Evolutionary conservation across 2,888 invertebrate species (phyloP), one percentile per base, ranked within the genome.

Genomic region (Drosophila robusta): DNA sequence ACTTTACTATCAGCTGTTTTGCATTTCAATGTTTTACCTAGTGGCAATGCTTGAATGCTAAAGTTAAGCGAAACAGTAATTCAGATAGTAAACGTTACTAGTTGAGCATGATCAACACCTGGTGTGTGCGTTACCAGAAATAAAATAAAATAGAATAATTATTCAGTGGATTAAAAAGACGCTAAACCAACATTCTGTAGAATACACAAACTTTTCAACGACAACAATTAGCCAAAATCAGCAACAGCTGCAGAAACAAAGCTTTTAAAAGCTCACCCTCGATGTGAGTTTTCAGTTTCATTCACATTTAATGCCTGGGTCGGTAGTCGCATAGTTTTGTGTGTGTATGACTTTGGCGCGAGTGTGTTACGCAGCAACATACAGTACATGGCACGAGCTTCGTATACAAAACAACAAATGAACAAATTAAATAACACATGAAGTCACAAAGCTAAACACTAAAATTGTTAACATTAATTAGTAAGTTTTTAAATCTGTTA

Each of bases 381-480:
- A 34, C 12, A 34, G 34, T 34, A 34, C 34, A 12, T 34, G 34
- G 11, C 11, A 34, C 34, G 12, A 34, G 34, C 6, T 4, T 34
- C 12, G 4, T 34, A 5, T 12, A 12, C 34, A 34, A 34, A 32
- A 29, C 29, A 29, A 29, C 29, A 29, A 29, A 29, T 29, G 11
- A 12, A 12, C 8, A 8, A 3, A 8, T 44, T 44, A 46, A 29
- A 46, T 46, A 46, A 11, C 45, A 46, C 45, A 46, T 9, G 2
- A 24, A 6, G 8, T 26, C 8, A 44, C 3, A 26, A 32, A 58
- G 50, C 5, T 18, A 49, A 52, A 58, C 45, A 29, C 24, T 12
- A 9, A 45, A 45, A 26, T 69, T 47, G 44, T 66, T 68, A 56
- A 47, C 49, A 49, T 49, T 38, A 36, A 52, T 69, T 55, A 51